Evolutionary conservation across 2,113 vertebrate genomes (phyloP).

Genomic region (Shinisaurus crocodilurus): DNA sequence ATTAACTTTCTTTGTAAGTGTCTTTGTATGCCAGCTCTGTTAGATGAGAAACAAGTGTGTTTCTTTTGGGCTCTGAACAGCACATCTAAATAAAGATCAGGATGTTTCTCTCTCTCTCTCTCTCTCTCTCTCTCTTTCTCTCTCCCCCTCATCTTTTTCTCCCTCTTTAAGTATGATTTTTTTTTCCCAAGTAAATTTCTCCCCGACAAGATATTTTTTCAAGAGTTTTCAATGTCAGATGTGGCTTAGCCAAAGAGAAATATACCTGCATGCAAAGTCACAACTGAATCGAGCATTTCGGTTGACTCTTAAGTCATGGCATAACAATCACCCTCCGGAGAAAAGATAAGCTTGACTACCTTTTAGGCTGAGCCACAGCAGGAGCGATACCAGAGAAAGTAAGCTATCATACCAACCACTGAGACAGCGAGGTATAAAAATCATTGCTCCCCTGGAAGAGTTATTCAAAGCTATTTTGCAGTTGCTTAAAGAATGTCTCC

Average conservation of each 20-base stretch:
- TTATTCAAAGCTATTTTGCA: constrained; percentile 60
- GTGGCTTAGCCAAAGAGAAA: constrained; percentile 26
- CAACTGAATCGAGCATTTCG: constrained; percentile 50
- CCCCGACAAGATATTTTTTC: constrained; percentile 19
- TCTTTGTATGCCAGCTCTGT: constrained; percentile 58
- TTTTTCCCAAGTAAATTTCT: background rate
- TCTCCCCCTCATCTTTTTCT: background rate
- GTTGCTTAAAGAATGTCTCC: constrained; percentile 26
- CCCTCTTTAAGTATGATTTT: background rate
- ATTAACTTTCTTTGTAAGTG: constrained; percentile 43
- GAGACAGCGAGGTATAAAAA: constrained; percentile 55
- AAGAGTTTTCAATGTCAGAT: constrained; percentile 43
- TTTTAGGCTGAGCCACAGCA: constrained; percentile 58
- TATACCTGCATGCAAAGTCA: constrained; percentile 37
- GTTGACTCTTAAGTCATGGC: constrained; percentile 36
- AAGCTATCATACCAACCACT: constrained; percentile 44
- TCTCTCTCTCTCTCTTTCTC: background rate
- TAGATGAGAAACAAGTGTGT: constrained; percentile 54
- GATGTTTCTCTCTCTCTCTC: background rate
- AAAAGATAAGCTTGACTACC: constrained; percentile 47
- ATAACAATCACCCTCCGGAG: constrained; percentile 46
- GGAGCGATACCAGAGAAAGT: constrained; percentile 43
- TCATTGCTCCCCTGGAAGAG: constrained; percentile 47
- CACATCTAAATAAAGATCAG: background rate
- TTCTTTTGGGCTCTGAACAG: constrained; percentile 24